phyloP scores from a whole-genome alignment of 2,113 vertebrate genomes.

The Cololabis saira region DNA sequence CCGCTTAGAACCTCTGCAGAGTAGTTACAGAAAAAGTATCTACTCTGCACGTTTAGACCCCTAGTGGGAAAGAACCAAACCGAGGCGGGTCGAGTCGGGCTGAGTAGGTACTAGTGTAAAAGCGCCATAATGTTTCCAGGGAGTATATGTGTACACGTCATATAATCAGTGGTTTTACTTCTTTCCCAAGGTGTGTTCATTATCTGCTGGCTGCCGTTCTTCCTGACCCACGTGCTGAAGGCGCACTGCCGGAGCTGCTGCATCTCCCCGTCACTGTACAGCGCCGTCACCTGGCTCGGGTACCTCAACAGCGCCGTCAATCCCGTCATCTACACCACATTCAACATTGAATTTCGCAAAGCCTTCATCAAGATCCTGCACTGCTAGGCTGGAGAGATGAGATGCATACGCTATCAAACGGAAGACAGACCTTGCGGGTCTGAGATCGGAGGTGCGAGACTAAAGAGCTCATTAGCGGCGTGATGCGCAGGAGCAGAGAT shows the following conservation, averaged over 20 bases:
- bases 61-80: too few species aligned
- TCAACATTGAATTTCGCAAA: conserved; percentile 84
- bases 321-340: conserved; percentile 85
- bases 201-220: conserved; percentile 85
- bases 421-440: not conserved
- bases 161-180: not conserved
- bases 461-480: not conserved
- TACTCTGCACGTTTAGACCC: too few species aligned
- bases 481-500: not conserved
- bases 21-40: too few species aligned
- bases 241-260: conserved; percentile 82
- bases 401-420: not conserved
- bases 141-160: not conserved
- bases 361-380: conserved; percentile 84
- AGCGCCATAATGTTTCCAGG: not conserved
- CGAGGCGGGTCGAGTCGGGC: too few species aligned
- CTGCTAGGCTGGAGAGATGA: conserved; percentile 60
- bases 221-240: conserved; percentile 81
- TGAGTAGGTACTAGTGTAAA: too few species aligned
- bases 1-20: too few species aligned
- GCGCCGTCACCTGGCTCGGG: conserved; percentile 82
- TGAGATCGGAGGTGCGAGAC: conserved; percentile 3
- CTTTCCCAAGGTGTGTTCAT: conserved; percentile 79
- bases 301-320: conserved; percentile 84
- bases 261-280: conserved; percentile 80